Percentiles rank a stretch among this genome's conserved stretches.
Conservation (phyloP, 2,888 invertebrate genomes). For the Erannis defoliaria region DNA sequence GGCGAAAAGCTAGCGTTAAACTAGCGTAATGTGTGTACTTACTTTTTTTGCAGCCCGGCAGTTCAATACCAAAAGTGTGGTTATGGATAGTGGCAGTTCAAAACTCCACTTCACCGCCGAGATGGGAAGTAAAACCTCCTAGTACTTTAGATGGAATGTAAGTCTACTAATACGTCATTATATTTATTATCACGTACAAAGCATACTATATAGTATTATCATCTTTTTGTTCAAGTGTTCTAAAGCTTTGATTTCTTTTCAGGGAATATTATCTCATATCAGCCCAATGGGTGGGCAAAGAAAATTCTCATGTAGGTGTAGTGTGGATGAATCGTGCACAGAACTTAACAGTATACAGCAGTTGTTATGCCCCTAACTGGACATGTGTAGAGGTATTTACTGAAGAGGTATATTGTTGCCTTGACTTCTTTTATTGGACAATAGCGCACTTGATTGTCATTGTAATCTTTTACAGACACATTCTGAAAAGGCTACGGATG, state of each 20-base stretch:
- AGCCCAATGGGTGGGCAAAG: conserved; percentile 95
- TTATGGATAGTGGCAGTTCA: conserved; percentile 93
- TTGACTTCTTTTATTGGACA: conserved; percentile 17
- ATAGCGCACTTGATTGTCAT: conserved; percentile 26
- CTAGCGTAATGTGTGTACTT: conserved; percentile 40
- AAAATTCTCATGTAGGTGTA: conserved; percentile 92
- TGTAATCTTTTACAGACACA: conserved; percentile 87
- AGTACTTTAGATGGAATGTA: conserved; percentile 92
- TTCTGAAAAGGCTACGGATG: conserved; percentile 93
- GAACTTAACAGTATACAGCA: conserved; percentile 95
- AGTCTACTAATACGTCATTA: conserved; percentile 74
- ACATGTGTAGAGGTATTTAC: conserved; percentile 92
- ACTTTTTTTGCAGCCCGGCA: conserved; percentile 93
- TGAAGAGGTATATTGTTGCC: conserved; percentile 33
- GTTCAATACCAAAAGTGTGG: conserved; percentile 93
- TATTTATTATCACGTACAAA: no score
- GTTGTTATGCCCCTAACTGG: conserved; percentile 94
- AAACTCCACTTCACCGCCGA: conserved; percentile 88
- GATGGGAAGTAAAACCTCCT: conserved; percentile 91
- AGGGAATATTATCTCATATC: conserved; percentile 97
- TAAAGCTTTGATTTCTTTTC: conserved; percentile 50
- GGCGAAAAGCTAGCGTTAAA: background rate
- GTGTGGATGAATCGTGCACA: conserved; percentile 98
- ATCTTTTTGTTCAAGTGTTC: background rate
- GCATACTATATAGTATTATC: no score